A percentile compares a stretch with the other conserved stretches of the same genome.
phyloP scores from a whole-genome alignment of 1,140 invertebrate species.

The Heliconius nattereri region DNA sequence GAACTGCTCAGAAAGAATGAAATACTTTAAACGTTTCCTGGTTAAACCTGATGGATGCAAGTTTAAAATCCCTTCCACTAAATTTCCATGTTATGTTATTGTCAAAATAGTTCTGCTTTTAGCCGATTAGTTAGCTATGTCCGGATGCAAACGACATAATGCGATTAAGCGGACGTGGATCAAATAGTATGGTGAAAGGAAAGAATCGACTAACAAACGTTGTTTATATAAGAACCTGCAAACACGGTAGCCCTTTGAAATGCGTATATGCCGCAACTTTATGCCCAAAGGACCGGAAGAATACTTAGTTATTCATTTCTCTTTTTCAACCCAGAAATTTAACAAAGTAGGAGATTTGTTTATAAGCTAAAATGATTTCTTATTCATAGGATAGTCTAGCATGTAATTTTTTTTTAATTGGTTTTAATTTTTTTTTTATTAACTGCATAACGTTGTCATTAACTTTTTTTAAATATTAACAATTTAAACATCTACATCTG shows the following conservation, averaged over 20 bases:
- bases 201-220: conserved; percentile 48
- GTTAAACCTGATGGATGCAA: neutral
- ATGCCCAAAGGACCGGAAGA: conserved; percentile 71
- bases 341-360: neutral
- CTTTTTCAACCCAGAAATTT: conserved; percentile 6
- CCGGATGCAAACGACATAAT: conserved; percentile 56
- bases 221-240: conserved; percentile 63
- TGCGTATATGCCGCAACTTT: conserved; percentile 51
- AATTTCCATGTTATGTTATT: conserved; percentile 1
- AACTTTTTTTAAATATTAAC: neutral
- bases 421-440: no score
- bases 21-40: conserved; percentile 6
- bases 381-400: neutral
- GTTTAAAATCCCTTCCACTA: neutral
- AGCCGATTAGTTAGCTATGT: conserved; percentile 40
- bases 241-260: conserved; percentile 65
- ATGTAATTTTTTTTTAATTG: neutral
- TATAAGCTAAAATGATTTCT: neutral
- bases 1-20: conserved; percentile 13
- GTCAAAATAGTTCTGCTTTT: conserved; percentile 31
- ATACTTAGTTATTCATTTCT: conserved; percentile 42
- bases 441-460: no score
- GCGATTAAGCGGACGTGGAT: conserved; percentile 53
- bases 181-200: conserved; percentile 50
- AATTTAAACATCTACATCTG: conserved; percentile 49